phyloP scores from a whole-genome alignment of 2,797 vertebrate species.

The Monodelphis domestica region DNA sequence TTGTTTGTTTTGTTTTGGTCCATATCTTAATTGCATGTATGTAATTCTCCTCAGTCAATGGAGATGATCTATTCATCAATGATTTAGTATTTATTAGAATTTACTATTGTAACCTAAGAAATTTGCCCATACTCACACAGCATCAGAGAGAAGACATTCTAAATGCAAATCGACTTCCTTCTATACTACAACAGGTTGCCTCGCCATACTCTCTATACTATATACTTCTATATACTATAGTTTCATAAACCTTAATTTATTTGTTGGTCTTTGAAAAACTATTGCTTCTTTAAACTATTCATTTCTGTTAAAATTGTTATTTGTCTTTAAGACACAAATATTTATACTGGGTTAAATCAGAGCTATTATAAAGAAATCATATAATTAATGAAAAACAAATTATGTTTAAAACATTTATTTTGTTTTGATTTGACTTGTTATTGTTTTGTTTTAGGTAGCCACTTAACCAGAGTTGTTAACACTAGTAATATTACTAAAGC shows the following conservation, averaged over 20 bases:
- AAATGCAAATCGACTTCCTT: not conserved
- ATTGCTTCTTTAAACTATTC: not conserved
- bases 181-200: not conserved
- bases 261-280: not conserved
- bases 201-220: too few species aligned
- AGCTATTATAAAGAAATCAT: not conserved
- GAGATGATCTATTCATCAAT: not conserved
- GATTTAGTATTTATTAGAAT: not conserved
- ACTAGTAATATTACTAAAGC: not conserved
- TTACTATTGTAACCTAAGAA: not conserved
- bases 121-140: not conserved
- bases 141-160: not conserved
- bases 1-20: not conserved
- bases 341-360: conserved; percentile 25
- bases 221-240: not conserved
- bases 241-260: not conserved
- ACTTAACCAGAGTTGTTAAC: not conserved
- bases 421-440: not conserved
- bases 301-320: not conserved
- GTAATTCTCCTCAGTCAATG: not conserved
- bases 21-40: not conserved
- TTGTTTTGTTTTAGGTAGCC: not conserved
- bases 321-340: conserved; percentile 37
- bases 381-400: conserved; percentile 3
- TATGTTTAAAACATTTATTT: not conserved